Conservation (phyloP, 2,113 vertebrate genomes). For the Albula goreensis region DNA sequence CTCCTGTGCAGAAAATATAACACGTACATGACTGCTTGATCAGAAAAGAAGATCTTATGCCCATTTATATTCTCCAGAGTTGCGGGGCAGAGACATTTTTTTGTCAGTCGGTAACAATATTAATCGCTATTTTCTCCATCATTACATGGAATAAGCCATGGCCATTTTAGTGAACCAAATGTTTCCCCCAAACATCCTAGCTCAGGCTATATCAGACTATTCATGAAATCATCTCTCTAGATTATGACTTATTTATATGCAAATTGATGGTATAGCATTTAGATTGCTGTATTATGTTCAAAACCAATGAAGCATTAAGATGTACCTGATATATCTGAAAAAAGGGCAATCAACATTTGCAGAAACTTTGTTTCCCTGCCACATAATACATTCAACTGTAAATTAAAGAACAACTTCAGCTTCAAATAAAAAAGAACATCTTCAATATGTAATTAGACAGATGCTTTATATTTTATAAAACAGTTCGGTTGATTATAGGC, state of each 20-base stretch:
- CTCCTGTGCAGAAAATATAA: not conserved
- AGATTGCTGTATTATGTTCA: not conserved
- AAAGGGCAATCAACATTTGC: not conserved
- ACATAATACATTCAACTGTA: not conserved
- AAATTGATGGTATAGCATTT: slow-evolving; percentile 9
- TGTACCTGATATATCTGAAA: slow-evolving; percentile 7
- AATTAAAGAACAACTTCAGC: not conserved
- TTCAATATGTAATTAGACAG: not conserved
- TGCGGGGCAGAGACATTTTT: not conserved
- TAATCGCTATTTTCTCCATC: not conserved
- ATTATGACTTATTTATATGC: not conserved
- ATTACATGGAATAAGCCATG: not conserved
- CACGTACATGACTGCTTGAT: not conserved
- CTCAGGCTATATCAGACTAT: not conserved
- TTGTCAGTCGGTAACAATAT: not conserved
- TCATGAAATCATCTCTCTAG: not conserved
- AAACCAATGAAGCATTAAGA: not conserved
- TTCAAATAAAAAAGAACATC: not conserved
- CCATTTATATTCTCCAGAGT: not conserved
- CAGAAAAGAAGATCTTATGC: not conserved
- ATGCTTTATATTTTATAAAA: not conserved
- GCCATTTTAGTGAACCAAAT: not conserved
- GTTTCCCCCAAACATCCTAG: not conserved
- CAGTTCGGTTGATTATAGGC: too few relatives aligned
- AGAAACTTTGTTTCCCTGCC: not conserved